These are phyloP conservation scores for Anthopleura xanthogrammica DNA, from an alignment of 92 coral and sea anemone species.

Conservation along the genomic window DNA sequence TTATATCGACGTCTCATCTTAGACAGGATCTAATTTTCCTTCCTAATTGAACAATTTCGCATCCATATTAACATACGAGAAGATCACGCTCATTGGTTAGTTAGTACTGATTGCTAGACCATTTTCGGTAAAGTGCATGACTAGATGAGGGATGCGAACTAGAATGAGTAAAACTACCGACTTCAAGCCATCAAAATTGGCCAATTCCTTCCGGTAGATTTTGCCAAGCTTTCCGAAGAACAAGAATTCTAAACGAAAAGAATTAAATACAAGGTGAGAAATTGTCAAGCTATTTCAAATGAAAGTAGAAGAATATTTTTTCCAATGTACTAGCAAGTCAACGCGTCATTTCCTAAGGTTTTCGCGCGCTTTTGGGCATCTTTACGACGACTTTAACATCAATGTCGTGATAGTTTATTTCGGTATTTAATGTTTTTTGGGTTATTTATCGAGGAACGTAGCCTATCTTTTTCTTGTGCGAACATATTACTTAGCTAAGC, in stretches of 20 bases:
- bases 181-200: neutral
- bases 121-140: conserved; percentile 18
- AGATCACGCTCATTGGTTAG: conserved; percentile 7
- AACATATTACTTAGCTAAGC: neutral
- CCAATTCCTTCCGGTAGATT: conserved; percentile 5
- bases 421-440: neutral
- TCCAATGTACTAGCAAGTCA: no score
- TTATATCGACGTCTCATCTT: neutral
- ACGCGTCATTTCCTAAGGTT: neutral
- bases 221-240: neutral
- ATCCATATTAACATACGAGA: conserved; percentile 16
- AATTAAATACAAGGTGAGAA: neutral
- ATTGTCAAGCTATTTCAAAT: neutral
- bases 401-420: neutral
- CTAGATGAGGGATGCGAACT: neutral
- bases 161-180: neutral
- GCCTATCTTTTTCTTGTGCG: neutral
- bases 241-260: neutral
- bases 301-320: neutral
- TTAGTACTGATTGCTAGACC: neutral
- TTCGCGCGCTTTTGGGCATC: neutral
- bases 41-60: conserved; percentile 16
- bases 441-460: neutral
- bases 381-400: neutral
- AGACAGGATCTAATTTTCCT: conserved; percentile 6